Evolutionary conservation across 1,140 invertebrate species (phyloP).

Genomic region (Paralvinella palmiformis): DNA sequence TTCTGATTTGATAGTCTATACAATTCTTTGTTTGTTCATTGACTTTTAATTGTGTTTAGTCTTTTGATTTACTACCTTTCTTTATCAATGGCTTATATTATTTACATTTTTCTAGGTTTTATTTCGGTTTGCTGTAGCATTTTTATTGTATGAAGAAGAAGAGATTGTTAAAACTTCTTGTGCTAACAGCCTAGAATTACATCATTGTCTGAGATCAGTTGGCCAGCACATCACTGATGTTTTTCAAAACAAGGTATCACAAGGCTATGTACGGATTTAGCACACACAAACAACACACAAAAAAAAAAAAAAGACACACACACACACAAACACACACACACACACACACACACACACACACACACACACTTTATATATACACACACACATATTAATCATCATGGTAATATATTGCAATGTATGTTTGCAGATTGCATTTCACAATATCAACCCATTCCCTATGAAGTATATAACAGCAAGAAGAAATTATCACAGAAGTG

Average conservation of each 20-base stretch:
- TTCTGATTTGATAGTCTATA: not conserved
- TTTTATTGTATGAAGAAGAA: slow-evolving; percentile 54
- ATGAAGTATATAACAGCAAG: no score
- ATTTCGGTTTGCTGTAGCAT: slow-evolving; percentile 56
- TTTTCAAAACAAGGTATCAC: slow-evolving; percentile 42
- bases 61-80: not conserved
- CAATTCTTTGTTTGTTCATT: not conserved
- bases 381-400: not conserved
- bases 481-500: no score
- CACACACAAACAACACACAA: not conserved
- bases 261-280: slow-evolving; percentile 25
- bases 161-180: slow-evolving; percentile 46
- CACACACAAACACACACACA: not conserved
- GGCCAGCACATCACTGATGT: slow-evolving; percentile 48
- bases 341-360: not conserved
- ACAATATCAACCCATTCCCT: slow-evolving; percentile 54
- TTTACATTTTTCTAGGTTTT: slow-evolving; percentile 44
- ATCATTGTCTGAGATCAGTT: slow-evolving; percentile 48
- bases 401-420: not conserved
- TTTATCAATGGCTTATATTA: not conserved
- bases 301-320: not conserved
- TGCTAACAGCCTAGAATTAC: slow-evolving; percentile 43
- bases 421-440: slow-evolving; percentile 51
- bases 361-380: not conserved
- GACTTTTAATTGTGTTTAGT: not conserved